These are phyloP conservation scores for Pollenia griseotomentosa DNA, from an alignment of 2,888 invertebrate genomes.

Conservation along the genomic window DNA sequence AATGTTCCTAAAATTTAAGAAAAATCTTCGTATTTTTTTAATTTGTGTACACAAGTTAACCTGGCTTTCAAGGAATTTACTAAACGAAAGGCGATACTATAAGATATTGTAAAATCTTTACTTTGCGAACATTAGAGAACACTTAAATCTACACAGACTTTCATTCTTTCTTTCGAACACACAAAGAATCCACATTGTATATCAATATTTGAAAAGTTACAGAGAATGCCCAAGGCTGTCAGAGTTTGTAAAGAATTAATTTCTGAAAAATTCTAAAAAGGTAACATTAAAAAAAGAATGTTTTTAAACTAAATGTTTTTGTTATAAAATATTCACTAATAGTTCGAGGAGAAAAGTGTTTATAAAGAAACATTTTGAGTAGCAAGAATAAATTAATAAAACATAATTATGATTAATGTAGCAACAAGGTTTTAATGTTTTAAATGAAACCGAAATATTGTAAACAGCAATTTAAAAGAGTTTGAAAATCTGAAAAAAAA, in stretches of 20 bases:
- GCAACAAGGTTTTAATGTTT: neutral
- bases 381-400: neutral
- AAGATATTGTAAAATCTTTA: neutral
- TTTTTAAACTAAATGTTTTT: neutral
- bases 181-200: conserved; percentile 8
- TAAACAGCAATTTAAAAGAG: neutral
- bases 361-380: neutral
- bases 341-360: neutral
- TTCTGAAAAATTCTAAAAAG: neutral
- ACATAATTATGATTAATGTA: neutral
- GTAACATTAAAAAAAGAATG: neutral
- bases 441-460: neutral
- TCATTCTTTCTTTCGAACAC: neutral
- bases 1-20: conserved; percentile 1
- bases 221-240: conserved; percentile 32
- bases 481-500: neutral
- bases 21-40: conserved; percentile 40
- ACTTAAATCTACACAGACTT: conserved; percentile 2
- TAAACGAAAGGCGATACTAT: neutral
- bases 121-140: neutral
- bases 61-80: conserved; percentile 16
- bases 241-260: conserved; percentile 54
- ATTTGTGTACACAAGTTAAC: conserved; percentile 49
- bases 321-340: conserved; percentile 18
- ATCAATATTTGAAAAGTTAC: conserved; percentile 42